Percentiles rank a stretch among this genome's conserved stretches.
Evolutionary conservation across 2,888 invertebrate genomes (phyloP).

Genomic region (Heliconius hortense): DNA sequence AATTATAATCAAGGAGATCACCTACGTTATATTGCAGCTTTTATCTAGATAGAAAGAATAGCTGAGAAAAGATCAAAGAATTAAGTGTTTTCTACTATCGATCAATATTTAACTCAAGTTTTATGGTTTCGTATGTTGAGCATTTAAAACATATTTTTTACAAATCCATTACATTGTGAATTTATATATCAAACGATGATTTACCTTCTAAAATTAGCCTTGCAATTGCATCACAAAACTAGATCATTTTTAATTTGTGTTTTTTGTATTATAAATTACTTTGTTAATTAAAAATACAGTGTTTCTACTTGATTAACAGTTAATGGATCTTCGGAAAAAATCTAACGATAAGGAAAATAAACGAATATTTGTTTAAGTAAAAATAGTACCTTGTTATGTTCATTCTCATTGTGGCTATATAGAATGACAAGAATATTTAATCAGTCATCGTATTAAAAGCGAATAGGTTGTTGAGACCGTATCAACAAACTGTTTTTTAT

Average conservation of each 20-base stretch:
- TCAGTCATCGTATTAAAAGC: background rate
- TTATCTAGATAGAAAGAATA: slow-evolving; percentile 1
- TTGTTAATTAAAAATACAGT: too few species aligned
- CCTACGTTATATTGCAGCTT: background rate
- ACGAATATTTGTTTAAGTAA: background rate
- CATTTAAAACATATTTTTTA: background rate
- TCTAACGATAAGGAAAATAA: background rate
- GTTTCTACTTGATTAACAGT: too few species aligned
- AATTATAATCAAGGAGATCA: slow-evolving; percentile 10
- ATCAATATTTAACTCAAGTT: background rate
- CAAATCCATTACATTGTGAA: background rate
- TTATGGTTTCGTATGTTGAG: background rate
- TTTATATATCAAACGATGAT: background rate
- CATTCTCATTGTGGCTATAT: background rate
- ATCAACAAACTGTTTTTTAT: slow-evolving; percentile 14
- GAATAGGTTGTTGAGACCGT: slow-evolving; percentile 13
- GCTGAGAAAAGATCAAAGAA: background rate
- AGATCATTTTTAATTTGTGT: too few species aligned
- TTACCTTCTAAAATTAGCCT: background rate
- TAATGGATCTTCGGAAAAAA: background rate
- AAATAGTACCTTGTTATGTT: background rate
- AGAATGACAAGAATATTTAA: slow-evolving; percentile 14
- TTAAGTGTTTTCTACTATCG: background rate
- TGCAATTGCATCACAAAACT: too few species aligned
- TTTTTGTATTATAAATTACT: too few species aligned